Evolutionary conservation across 2,113 vertebrate genomes (phyloP).

Genomic region (Peromyscus californicus): DNA sequence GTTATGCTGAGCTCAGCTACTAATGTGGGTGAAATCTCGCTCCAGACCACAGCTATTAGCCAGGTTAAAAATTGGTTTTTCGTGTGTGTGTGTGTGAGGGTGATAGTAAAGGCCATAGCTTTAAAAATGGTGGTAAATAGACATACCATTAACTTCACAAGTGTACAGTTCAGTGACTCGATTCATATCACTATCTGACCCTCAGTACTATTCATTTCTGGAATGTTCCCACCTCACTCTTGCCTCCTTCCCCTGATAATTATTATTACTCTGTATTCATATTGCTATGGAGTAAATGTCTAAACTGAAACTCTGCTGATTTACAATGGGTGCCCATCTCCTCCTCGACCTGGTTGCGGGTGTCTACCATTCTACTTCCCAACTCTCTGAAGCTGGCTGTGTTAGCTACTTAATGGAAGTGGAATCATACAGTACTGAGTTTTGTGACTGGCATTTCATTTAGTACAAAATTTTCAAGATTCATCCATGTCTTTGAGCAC

Average conservation of each 20-base stretch:
- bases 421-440: neutral
- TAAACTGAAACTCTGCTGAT: neutral
- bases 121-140: neutral
- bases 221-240: neutral
- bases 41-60: neutral
- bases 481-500: neutral
- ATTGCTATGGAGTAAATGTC: neutral
- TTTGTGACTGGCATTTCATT: neutral
- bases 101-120: neutral
- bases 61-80: neutral
- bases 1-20: neutral
- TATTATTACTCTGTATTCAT: neutral
- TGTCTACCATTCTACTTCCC: too few species aligned
- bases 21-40: neutral
- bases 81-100: neutral
- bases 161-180: neutral
- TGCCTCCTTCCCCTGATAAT: neutral
- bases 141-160: neutral
- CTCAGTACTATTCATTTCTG: neutral
- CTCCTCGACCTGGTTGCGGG: neutral
- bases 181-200: neutral
- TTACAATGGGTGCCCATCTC: neutral
- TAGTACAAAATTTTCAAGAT: neutral
- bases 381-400: neutral
- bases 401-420: neutral